phyloP scores from a whole-genome alignment of 2,888 invertebrate species.

The Zele albiditarsus region DNA sequence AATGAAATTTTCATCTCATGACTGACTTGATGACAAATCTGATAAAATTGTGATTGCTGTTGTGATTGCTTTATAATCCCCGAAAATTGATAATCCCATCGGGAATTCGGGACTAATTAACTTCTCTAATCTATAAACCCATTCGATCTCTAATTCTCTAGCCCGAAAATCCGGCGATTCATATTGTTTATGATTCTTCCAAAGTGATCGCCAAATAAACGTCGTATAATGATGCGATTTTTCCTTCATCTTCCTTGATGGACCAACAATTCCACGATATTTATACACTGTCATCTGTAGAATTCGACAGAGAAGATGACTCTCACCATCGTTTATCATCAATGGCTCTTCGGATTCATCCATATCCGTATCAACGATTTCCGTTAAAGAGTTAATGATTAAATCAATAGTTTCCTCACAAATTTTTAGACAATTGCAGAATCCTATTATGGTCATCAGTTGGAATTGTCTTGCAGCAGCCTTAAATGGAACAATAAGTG shows the following conservation, averaged over 20 bases:
- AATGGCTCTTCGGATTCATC: slow-evolving; percentile 13
- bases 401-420: slow-evolving; percentile 28
- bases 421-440: slow-evolving; percentile 29
- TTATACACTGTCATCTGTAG: slow-evolving; percentile 9
- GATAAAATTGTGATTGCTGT: background rate
- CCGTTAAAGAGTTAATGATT: background rate
- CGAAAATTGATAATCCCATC: background rate
- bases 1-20: background rate
- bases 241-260: background rate
- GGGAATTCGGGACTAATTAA: background rate
- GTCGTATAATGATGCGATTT: background rate
- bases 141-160: background rate
- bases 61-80: background rate
- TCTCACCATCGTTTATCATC: slow-evolving; percentile 14
- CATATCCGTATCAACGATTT: slow-evolving; percentile 7
- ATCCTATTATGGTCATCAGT: slow-evolving; percentile 20
- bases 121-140: background rate
- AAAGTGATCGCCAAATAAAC: background rate
- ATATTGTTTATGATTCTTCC: background rate
- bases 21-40: background rate
- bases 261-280: slow-evolving; percentile 1
- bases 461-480: slow-evolving; percentile 4
- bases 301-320: background rate
- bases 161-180: background rate
- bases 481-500: slow-evolving; percentile 22